phyloP scores from a whole-genome alignment of 2,888 invertebrate species.

The Choristoneura rosaceana region DNA sequence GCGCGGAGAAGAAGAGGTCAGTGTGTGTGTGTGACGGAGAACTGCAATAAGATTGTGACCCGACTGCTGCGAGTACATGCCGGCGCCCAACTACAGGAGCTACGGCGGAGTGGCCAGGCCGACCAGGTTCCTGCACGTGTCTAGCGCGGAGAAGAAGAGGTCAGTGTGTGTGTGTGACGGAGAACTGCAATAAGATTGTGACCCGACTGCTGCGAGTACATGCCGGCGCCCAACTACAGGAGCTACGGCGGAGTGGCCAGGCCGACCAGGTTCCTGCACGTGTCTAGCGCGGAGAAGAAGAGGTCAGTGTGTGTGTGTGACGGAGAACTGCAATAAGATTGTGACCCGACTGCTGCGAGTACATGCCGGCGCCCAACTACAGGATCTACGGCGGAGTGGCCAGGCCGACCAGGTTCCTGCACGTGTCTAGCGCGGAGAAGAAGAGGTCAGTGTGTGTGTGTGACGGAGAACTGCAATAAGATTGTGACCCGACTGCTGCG shows the following conservation, averaged over 20 bases:
- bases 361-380: constrained; percentile 91
- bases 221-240: constrained; percentile 91
- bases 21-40: neutral
- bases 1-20: constrained; percentile 86
- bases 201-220: constrained; percentile 75
- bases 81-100: constrained; percentile 91
- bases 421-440: constrained; percentile 88
- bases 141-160: constrained; percentile 87
- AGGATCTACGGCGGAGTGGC: constrained; percentile 88
- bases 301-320: constrained; percentile 59
- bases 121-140: constrained; percentile 88
- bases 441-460: constrained; percentile 71
- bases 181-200: no score
- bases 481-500: constrained; percentile 45
- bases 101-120: constrained; percentile 87
- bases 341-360: constrained; percentile 63
- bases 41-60: no score
- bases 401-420: constrained; percentile 84
- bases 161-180: constrained; percentile 48
- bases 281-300: constrained; percentile 87
- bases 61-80: constrained; percentile 83
- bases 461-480: no score
- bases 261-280: constrained; percentile 86
- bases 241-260: constrained; percentile 87
- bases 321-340: no score